Conservation (phyloP, 2,888 invertebrate species). For the Ophion costatus region DNA sequence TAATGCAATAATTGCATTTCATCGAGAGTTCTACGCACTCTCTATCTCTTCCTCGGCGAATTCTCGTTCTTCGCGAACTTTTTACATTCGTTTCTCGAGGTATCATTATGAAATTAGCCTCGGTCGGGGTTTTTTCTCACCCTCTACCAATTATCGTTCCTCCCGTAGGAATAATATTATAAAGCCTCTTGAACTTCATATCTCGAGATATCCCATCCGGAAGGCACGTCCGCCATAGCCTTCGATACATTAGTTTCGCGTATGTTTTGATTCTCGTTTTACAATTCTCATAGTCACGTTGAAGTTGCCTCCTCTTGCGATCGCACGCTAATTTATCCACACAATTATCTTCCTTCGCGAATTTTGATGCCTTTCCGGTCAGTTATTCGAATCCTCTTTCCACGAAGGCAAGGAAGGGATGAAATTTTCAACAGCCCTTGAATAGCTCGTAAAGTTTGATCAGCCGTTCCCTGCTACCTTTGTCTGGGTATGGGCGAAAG, state of each 20-base stretch:
- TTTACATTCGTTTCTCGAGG: not conserved
- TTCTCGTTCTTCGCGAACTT: conserved; percentile 18
- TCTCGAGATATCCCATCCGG: conserved; percentile 5
- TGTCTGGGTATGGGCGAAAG: no score
- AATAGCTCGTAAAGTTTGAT: no score
- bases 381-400: no score
- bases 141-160: conserved; percentile 9
- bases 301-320: not conserved
- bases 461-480: no score
- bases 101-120: conserved; percentile 49
- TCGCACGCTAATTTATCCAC: not conserved
- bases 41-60: not conserved
- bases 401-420: no score
- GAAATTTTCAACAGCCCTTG: no score
- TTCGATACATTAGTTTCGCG: not conserved
- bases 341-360: no score
- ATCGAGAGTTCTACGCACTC: conserved; percentile 31
- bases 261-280: conserved; percentile 5
- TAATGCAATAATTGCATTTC: conserved; percentile 58
- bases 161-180: conserved; percentile 9
- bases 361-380: no score
- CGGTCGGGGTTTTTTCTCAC: conserved; percentile 19
- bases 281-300: not conserved
- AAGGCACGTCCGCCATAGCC: not conserved
- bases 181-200: not conserved